These are phyloP conservation scores for Nycticorax nycticorax DNA, from an alignment of 2,113 vertebrate genomes.

Conservation along the genomic window DNA sequence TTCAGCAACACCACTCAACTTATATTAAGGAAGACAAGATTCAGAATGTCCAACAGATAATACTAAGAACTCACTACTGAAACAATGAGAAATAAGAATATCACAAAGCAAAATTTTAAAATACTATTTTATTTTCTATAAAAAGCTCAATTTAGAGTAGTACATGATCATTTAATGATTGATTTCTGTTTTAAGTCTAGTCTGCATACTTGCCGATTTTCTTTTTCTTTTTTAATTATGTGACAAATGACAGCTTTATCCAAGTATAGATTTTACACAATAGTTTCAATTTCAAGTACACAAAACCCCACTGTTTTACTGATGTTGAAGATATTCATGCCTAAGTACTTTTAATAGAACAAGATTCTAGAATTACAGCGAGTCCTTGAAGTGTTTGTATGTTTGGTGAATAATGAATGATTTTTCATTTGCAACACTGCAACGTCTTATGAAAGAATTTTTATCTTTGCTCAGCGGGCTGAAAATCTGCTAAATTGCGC, in stretches of 20 bases:
- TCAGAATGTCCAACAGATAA: not conserved
- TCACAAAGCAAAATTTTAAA: not conserved
- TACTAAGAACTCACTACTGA: accelerated
- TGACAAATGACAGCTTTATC: not conserved
- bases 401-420: slow-evolving; percentile 26
- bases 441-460: slow-evolving; percentile 3
- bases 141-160: not conserved
- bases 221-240: not conserved
- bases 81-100: not conserved
- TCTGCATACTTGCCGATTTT: not conserved
- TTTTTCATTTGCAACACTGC: slow-evolving; percentile 8
- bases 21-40: not conserved
- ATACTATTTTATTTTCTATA: not conserved
- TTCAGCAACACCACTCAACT: not conserved
- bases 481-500: slow-evolving; percentile 46
- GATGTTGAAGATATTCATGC: not conserved
- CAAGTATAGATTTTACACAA: not conserved
- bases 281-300: not conserved
- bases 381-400: slow-evolving; percentile 17
- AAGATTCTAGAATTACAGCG: not conserved
- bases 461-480: slow-evolving; percentile 44
- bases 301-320: not conserved
- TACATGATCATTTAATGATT: not conserved
- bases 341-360: not conserved
- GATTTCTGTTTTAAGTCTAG: not conserved